phyloP scores from a whole-genome alignment of 2,113 vertebrate species.

The Zosterops japonicus region DNA sequence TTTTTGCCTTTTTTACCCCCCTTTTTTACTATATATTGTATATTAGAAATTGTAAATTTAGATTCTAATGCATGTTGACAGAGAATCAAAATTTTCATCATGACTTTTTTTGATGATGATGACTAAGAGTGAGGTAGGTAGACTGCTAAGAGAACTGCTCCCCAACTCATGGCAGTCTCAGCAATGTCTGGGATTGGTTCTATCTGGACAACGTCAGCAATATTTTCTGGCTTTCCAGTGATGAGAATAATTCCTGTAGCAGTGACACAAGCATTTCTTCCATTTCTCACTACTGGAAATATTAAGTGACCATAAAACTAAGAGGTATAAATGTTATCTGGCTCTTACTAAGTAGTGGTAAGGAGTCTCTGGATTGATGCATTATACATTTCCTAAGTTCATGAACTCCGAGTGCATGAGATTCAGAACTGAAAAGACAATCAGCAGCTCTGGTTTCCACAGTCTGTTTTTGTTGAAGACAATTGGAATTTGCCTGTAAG shows the following conservation, averaged over 20 bases:
- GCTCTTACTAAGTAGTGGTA: neutral
- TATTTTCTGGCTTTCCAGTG: neutral
- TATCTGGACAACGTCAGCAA: neutral
- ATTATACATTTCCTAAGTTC: neutral
- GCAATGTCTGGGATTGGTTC: neutral
- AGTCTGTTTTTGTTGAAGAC: neutral
- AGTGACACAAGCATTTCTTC: neutral
- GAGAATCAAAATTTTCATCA: neutral
- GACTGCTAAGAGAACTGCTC: neutral
- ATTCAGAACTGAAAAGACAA: neutral
- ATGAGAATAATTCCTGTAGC: neutral
- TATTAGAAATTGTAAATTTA: neutral
- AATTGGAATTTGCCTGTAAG: neutral
- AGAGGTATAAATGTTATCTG: neutral
- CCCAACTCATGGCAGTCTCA: neutral
- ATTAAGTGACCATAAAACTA: neutral
- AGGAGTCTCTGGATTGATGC: neutral
- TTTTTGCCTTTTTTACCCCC: fast-evolving
- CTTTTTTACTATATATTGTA: fast-evolving
- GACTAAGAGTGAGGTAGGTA: neutral
- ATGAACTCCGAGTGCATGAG: neutral
- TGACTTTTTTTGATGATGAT: neutral
- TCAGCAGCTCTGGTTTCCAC: neutral
- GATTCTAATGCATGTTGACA: neutral
- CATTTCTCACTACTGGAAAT: neutral